Conservation (phyloP, 2,113 vertebrate species). For the Cryptoleucopteryx plumbea region DNA sequence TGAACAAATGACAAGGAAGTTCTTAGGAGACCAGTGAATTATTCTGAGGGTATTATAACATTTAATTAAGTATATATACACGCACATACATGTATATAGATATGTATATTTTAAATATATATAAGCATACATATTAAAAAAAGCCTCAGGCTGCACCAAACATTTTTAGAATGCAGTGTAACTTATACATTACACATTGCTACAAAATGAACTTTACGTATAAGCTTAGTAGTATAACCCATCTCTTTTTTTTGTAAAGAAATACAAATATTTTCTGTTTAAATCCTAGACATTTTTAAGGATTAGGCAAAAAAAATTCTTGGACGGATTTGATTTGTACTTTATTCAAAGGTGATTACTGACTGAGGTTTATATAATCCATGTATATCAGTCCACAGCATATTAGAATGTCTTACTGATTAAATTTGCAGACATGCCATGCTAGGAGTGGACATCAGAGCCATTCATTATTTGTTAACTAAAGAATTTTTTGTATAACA, state of each 20-base stretch:
- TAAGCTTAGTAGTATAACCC: neutral
- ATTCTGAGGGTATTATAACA: neutral
- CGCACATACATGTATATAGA: neutral
- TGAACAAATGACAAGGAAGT: neutral
- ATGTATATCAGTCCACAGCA: neutral
- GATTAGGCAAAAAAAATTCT: neutral
- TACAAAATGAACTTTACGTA: neutral
- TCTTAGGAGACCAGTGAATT: neutral
- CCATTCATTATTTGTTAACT: neutral
- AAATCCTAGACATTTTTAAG: neutral
- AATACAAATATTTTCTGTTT: neutral
- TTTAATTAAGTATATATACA: neutral
- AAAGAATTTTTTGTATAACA: neutral
- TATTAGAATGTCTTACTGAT: neutral
- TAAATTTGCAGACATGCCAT: neutral
- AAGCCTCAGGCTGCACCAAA: neutral
- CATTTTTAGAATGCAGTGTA: neutral
- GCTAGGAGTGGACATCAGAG: neutral
- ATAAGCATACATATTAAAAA: neutral
- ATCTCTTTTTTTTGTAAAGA: neutral
- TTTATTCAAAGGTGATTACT: neutral
- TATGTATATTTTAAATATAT: neutral
- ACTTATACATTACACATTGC: neutral
- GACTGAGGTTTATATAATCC: neutral
- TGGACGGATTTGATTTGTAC: neutral